Conservation (phyloP, 2,888 invertebrate species). For the Euzophera pinguis region DNA sequence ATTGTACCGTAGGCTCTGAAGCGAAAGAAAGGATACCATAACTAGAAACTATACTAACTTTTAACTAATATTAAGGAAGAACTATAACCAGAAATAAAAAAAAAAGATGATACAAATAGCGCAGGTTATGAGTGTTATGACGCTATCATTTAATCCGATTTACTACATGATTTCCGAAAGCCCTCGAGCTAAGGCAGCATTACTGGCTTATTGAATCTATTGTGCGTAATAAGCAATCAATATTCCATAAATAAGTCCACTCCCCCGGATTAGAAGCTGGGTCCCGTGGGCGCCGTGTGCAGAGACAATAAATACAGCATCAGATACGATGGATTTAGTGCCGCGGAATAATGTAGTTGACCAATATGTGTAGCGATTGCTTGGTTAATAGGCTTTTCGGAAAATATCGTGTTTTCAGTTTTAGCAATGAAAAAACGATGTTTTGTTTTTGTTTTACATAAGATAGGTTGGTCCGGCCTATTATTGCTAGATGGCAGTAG, state of each 20-base stretch:
- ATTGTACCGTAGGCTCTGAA: too few relatives aligned
- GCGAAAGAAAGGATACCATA: too few relatives aligned
- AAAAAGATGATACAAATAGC: not conserved
- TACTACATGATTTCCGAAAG: slow-evolving; percentile 1
- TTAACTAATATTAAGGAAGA: too few relatives aligned
- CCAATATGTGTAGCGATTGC: not conserved
- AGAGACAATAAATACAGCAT: slow-evolving; percentile 15
- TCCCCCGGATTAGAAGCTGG: slow-evolving; percentile 19
- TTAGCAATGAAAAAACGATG: too few relatives aligned
- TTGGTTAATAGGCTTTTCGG: not conserved
- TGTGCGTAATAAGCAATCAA: slow-evolving; percentile 12
- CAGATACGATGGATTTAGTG: slow-evolving; percentile 12
- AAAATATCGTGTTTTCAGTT: too few relatives aligned
- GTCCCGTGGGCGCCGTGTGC: slow-evolving; percentile 17
- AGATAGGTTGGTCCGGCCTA: too few relatives aligned
- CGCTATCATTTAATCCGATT: slow-evolving; percentile 1
- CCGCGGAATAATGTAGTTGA: not conserved
- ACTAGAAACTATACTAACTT: too few relatives aligned
- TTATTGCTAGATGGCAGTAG: too few relatives aligned
- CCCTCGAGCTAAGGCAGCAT: not conserved
- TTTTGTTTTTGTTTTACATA: too few relatives aligned
- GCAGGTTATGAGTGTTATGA: not conserved
- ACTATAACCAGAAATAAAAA: too few relatives aligned
- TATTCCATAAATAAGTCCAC: slow-evolving; percentile 21
- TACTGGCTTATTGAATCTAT: slow-evolving; percentile 3